Conservation (phyloP, 2,888 invertebrate genomes). For the Dryadula phaetusa region DNA sequence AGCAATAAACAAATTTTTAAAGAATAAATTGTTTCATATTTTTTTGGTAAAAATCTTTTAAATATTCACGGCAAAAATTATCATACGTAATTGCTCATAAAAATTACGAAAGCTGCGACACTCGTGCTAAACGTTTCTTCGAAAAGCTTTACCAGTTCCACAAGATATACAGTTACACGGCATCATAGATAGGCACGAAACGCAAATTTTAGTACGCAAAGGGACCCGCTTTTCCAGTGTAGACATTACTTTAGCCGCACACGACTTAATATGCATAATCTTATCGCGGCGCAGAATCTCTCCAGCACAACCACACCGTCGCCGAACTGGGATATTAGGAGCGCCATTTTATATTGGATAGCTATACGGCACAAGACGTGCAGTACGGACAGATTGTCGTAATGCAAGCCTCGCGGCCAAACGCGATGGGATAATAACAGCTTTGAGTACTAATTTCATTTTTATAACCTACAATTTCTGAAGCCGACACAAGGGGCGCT, state of each 20-base stretch:
- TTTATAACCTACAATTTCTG: slow-evolving; percentile 85
- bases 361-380: slow-evolving; percentile 84
- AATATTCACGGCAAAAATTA: slow-evolving; percentile 29
- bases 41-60: not conserved
- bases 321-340: slow-evolving; percentile 83
- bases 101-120: slow-evolving; percentile 27
- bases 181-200: slow-evolving; percentile 67
- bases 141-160: slow-evolving; percentile 47
- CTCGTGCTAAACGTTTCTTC: slow-evolving; percentile 36
- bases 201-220: slow-evolving; percentile 67
- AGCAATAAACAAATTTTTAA: not conserved
- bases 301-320: slow-evolving; percentile 75
- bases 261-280: slow-evolving; percentile 85
- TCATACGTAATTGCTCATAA: slow-evolving; percentile 33
- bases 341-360: slow-evolving; percentile 85
- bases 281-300: slow-evolving; percentile 82
- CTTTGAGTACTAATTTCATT: slow-evolving; percentile 84
- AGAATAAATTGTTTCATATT: not conserved
- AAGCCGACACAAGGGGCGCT: slow-evolving; percentile 84
- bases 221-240: slow-evolving; percentile 72
- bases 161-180: slow-evolving; percentile 62
- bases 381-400: slow-evolving; percentile 85
- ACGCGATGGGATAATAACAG: slow-evolving; percentile 85
- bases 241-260: slow-evolving; percentile 80
- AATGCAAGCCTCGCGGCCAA: slow-evolving; percentile 83